Percentiles rank a stretch among this genome's conserved stretches.
Conservation (phyloP, 2,797 vertebrate genomes). For the Myotis vivesi region DNA sequence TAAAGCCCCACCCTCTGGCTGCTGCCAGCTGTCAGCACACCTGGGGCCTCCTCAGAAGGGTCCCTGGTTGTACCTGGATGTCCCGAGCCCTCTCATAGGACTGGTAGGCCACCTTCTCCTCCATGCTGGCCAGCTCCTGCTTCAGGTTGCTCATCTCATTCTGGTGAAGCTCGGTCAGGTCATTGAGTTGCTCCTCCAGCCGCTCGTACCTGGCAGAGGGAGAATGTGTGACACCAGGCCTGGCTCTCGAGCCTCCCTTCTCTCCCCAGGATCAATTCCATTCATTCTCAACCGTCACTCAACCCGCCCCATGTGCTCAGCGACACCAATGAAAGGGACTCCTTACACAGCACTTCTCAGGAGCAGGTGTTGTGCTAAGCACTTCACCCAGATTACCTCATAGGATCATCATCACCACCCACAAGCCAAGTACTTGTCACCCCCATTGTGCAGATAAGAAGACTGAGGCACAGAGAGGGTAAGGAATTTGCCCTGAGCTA, state of each 20-base stretch:
- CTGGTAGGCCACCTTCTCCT: slow-evolving; percentile 99
- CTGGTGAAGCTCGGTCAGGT: slow-evolving; percentile 97
- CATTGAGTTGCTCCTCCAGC: slow-evolving; percentile 97
- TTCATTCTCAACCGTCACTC: not conserved
- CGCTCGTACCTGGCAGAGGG: slow-evolving; percentile 90
- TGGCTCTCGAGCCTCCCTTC: not conserved
- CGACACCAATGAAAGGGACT: not conserved
- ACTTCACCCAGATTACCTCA: not conserved
- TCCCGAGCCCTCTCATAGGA: slow-evolving; percentile 97
- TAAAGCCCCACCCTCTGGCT: not conserved
- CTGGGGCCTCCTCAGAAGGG: rapidly evolving
- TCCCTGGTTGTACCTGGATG: slow-evolving; percentile 90
- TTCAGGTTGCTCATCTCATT: slow-evolving; percentile 99
- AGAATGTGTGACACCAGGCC: not conserved
- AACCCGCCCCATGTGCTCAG: not conserved
- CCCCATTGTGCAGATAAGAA: not conserved
- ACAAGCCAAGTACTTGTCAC: not conserved
- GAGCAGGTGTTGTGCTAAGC: not conserved
- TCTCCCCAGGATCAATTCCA: not conserved
- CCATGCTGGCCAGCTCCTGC: slow-evolving; percentile 99
- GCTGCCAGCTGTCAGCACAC: not conserved
- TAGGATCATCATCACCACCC: not conserved
- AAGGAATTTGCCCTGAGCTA: not conserved
- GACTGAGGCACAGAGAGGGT: not conserved
- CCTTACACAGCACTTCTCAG: not conserved